These are phyloP conservation scores for Paedocypris micromegethes DNA, from an alignment of 2,797 vertebrate genomes.

Conservation along the genomic window DNA sequence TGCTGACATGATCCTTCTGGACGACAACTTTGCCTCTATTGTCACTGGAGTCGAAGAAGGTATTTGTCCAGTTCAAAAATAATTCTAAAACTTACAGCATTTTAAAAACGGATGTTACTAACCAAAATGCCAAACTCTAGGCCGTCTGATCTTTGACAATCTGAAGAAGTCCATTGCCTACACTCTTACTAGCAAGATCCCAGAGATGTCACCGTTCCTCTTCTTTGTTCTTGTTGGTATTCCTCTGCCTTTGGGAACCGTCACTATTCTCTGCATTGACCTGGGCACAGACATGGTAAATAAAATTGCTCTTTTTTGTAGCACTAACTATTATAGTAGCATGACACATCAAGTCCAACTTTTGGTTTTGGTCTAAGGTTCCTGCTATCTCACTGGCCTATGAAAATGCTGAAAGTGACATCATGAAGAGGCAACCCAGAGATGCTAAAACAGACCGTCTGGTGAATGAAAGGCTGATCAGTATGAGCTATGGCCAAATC, in stretches of 20 bases:
- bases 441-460: constrained; percentile 92
- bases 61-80: constrained; percentile 43
- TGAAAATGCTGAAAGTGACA: constrained; percentile 92
- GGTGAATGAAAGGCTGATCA: constrained; percentile 91
- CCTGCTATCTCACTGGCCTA: constrained; percentile 95
- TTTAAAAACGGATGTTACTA: too few relatives aligned
- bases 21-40: constrained; percentile 94
- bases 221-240: constrained; percentile 92
- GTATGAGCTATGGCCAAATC: constrained; percentile 93
- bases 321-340: too few relatives aligned
- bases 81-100: too few relatives aligned
- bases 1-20: constrained; percentile 94
- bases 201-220: constrained; percentile 91
- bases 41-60: constrained; percentile 95
- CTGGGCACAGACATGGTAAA: constrained; percentile 94
- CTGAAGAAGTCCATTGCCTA: constrained; percentile 95
- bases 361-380: constrained; percentile 61
- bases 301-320: neutral
- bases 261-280: constrained; percentile 94
- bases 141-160: constrained; percentile 94
- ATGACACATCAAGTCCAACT: too few relatives aligned
- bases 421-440: constrained; percentile 95
- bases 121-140: constrained; percentile 52
- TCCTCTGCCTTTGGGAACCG: constrained; percentile 87
- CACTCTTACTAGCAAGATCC: constrained; percentile 94